phyloP scores from a whole-genome alignment of 2,888 invertebrate genomes.

The Sclerodermus sp. region DNA sequence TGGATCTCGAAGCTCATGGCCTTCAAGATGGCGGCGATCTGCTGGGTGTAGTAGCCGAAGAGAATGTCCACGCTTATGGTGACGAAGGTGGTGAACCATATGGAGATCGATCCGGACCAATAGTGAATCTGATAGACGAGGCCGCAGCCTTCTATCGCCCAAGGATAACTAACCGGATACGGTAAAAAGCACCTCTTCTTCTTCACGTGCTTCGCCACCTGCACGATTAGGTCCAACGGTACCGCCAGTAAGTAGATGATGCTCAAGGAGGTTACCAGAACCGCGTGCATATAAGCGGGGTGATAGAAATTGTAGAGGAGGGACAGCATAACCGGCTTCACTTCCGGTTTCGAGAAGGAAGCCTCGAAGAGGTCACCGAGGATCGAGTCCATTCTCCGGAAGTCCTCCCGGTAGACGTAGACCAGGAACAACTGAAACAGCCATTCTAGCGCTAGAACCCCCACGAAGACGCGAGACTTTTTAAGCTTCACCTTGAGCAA shows the following conservation, averaged over 20 bases:
- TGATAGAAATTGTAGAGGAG: slow-evolving; percentile 6
- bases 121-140: not conserved
- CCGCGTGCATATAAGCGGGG: not conserved
- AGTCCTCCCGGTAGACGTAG: slow-evolving; percentile 5
- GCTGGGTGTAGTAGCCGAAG: not conserved
- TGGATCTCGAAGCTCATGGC: not conserved
- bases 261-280: not conserved
- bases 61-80: not conserved
- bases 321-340: not conserved
- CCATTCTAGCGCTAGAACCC: too few species aligned
- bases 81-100: not conserved
- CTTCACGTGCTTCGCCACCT: not conserved
- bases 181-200: not conserved
- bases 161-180: not conserved
- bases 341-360: not conserved
- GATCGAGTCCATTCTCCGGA: slow-evolving; percentile 1
- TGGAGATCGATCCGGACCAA: not conserved
- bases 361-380: slow-evolving; percentile 8
- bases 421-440: not conserved
- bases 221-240: not conserved
- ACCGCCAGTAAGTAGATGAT: not conserved
- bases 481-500: slow-evolving; percentile 14
- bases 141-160: not conserved
- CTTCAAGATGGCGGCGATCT: not conserved
- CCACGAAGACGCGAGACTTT: too few species aligned